Base-by-base conservation (phyloP, 2,888 invertebrate genomes). In the Cheilosia urbana region DNA sequence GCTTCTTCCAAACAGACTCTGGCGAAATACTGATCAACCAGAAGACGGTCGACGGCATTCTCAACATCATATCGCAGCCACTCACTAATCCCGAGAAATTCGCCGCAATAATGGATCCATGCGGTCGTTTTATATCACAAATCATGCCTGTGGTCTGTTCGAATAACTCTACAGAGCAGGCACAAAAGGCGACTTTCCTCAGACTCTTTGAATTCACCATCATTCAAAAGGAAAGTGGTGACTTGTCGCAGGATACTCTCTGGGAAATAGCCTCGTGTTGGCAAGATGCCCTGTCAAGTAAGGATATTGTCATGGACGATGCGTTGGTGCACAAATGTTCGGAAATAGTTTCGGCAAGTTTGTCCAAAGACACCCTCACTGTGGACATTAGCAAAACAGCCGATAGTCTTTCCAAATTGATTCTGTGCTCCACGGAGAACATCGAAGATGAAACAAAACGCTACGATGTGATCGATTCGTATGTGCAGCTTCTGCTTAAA, bases 201-300 rank as follows among this genome's bases (percentile, higher is more conserved):
- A 91, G 92, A 17, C 88, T 94, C 27, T 94, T 93, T 85, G 90
- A 91, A 85, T 91, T 94, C 51, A 93, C 93, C 45, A 91, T 93
- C 77, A 91, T 92, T 77, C 90, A 90, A 45, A 89, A 88, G 11
- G 89, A 89, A 2, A 90, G 89, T 65, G 90, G 91, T 60, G 89
- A 89, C 78, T 87, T 92, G 17, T 91, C 91, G 0, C 90, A 91
- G 76, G 94, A 94, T 85, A 94, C 94, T 13, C 91, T 94, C 88
- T 92, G 93, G 92, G 94, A 94, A 90, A 91, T 93, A 47, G 93
- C 93, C 21, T 93, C 93, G 17, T 93, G 94, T 49, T 94, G 94
- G 94, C 94, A 93, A 89, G 94, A 94, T 90, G 93, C 93, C 7
- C 87, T 94, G 4, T 91, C 92, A 1, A 91, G 91, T 87, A 88